Percentiles rank a stretch among this genome's conserved stretches.
Evolutionary conservation across 35 echinoderm and acorn worm species (phyloP).

Genomic region (Lytechinus variegatus): DNA sequence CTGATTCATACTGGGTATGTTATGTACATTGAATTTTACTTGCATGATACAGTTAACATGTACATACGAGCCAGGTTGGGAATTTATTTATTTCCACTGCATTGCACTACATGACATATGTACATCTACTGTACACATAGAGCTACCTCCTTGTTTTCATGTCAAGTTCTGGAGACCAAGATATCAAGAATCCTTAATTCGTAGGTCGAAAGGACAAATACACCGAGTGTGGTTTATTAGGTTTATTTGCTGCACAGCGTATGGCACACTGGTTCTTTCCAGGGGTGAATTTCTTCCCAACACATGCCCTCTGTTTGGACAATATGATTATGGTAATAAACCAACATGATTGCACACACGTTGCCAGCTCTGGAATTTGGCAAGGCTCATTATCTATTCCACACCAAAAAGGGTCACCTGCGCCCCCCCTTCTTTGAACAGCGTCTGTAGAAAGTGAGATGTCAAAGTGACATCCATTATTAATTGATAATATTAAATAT

Average conservation of each 20-base stretch:
- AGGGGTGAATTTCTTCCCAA: neutral
- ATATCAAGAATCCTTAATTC: neutral
- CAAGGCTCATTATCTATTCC: neutral
- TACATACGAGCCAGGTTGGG: too few species aligned
- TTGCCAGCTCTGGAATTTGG: neutral
- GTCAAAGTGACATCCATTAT: neutral
- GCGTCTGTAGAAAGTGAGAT: neutral
- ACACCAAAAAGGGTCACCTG: neutral
- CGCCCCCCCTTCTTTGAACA: neutral
- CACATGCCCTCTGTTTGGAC: neutral
- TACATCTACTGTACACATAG: neutral
- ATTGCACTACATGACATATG: neutral
- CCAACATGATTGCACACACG: neutral
- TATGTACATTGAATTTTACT: too few species aligned
- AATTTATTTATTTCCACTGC: too few species aligned
- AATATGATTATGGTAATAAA: neutral
- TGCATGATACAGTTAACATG: too few species aligned
- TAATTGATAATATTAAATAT: neutral
- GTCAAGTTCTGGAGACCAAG: neutral
- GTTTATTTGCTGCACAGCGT: neutral
- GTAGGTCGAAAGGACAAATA: neutral
- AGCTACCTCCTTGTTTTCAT: too few species aligned
- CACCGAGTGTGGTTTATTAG: neutral
- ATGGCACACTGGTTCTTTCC: neutral
- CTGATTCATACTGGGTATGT: too few species aligned